Evolutionary conservation across 2,113 vertebrate genomes (phyloP).

Genomic region (Actenoides hombroni): DNA sequence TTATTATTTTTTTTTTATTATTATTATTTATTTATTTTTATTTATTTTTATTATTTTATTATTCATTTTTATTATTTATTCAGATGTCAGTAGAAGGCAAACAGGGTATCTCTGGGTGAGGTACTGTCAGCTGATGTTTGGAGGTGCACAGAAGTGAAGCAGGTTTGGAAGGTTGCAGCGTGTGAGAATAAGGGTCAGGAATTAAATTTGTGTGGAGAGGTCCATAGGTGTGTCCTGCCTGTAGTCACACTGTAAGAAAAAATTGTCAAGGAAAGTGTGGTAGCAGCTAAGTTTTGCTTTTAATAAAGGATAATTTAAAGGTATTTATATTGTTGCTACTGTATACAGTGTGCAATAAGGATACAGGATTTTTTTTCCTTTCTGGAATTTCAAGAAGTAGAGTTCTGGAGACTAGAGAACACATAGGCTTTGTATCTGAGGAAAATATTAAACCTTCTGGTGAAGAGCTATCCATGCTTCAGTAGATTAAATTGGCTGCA

Average conservation of each 20-base stretch:
- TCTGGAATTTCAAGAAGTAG: not conserved
- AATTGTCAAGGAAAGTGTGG: not conserved
- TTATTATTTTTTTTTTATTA: too few relatives aligned
- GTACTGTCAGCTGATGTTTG: not conserved
- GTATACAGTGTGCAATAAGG: not conserved
- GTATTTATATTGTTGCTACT: not conserved
- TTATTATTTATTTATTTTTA: too few relatives aligned
- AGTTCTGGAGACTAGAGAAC: not conserved
- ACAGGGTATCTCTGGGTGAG: not conserved
- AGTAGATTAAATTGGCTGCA: not conserved
- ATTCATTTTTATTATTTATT: not conserved
- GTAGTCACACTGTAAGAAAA: not conserved
- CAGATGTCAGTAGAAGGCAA: not conserved
- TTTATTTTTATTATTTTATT: too few relatives aligned
- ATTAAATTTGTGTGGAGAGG: not conserved
- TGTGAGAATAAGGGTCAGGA: not conserved
- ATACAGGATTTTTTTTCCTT: not conserved
- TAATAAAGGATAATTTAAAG: not conserved
- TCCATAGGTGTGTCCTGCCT: not conserved
- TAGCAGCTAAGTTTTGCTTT: not conserved
- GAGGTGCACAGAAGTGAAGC: not conserved
- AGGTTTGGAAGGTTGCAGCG: not conserved
- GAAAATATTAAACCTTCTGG: not conserved
- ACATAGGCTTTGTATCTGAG: not conserved
- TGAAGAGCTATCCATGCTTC: not conserved